These are phyloP conservation scores for Macrotrachela quadricornifera DNA, from an alignment of 1,140 invertebrate genomes.

Conservation along the genomic window DNA sequence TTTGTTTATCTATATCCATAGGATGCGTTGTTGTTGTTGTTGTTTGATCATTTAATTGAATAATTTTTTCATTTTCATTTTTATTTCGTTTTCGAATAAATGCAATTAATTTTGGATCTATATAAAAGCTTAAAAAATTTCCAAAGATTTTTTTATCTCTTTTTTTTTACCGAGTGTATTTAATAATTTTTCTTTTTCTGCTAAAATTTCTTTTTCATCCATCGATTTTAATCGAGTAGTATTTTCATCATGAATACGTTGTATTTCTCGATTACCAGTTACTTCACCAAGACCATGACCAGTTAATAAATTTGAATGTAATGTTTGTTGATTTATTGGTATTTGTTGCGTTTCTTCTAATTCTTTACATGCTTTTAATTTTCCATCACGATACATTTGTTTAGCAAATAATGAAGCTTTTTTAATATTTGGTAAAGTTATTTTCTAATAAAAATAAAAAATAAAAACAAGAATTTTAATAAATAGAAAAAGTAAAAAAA, in stretches of 20 bases:
- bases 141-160: neutral
- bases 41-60: neutral
- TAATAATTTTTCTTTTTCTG: slow-evolving; percentile 45
- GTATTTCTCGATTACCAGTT: slow-evolving; percentile 29
- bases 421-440: too few relatives aligned
- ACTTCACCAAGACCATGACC: slow-evolving; percentile 3
- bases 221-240: slow-evolving; percentile 42
- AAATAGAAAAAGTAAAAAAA: too few relatives aligned
- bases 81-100: slow-evolving; percentile 11
- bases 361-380: slow-evolving; percentile 24
- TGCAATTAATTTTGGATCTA: slow-evolving; percentile 6
- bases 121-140: neutral
- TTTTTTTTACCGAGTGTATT: slow-evolving; percentile 33
- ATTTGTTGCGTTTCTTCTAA: slow-evolving; percentile 7
- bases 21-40: slow-evolving; percentile 10
- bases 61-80: slow-evolving; percentile 11
- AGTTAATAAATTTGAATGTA: neutral
- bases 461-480: too few relatives aligned
- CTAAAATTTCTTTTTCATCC: slow-evolving; percentile 48
- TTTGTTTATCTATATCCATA: slow-evolving; percentile 13
- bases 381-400: neutral
- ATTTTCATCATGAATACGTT: slow-evolving; percentile 50
- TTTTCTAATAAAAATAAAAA: too few relatives aligned
- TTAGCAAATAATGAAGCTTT: neutral
- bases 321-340: neutral